Evolutionary conservation across 1,140 invertebrate species (phyloP), one percentile per base, ranked within the genome.

Genomic region (Plectus sambesii): DNA sequence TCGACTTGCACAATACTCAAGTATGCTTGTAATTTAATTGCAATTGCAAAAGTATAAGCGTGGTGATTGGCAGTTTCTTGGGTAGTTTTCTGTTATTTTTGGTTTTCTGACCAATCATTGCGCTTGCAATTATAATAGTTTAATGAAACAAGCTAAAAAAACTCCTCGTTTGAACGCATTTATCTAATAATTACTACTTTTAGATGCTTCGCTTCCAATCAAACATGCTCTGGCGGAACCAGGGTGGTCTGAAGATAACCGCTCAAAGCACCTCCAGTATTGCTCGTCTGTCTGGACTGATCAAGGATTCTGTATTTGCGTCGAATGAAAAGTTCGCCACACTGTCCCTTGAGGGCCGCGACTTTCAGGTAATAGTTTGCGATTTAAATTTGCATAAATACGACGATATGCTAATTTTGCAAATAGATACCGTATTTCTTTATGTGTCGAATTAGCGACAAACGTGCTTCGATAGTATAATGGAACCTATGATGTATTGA

Each of bases 1-100:
- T 98, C 38, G 85, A 93, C 63, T 76, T 98, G 1, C 90, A 97
- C 71, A 96, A 97, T 70, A 90, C 87, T 37, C 82, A 86, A 63
- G 81, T 82, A 3, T 69, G 94, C 29, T 62, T 23, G 62, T 64
- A 41, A 72, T 58, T 47, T 56, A 66, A 22, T 52, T 62, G 62
- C 49, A 63, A 60, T 30, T n/a, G n/a, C n/a, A n/a, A 53, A 37
- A 61, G 63, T 4, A 52, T 55, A 23, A 64, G 64, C 2, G 51
- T 47, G 22, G 55, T 61, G 15, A 52, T 61, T 24, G 57, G 63
- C 2, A 66, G 59, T 12, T 56, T 64, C n/a, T n/a, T n/a, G n/a
- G 6, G 15, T 36, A n/a, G n/a, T n/a, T n/a, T n/a, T n/a, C n/a
- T n/a, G n/a, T n/a, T n/a, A n/a, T n/a, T n/a, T n/a, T n/a, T n/a